Evolutionary conservation across 1,140 invertebrate genomes (phyloP), one percentile per base, ranked within the genome.

Genomic region (Lasioglossum baleicum): DNA sequence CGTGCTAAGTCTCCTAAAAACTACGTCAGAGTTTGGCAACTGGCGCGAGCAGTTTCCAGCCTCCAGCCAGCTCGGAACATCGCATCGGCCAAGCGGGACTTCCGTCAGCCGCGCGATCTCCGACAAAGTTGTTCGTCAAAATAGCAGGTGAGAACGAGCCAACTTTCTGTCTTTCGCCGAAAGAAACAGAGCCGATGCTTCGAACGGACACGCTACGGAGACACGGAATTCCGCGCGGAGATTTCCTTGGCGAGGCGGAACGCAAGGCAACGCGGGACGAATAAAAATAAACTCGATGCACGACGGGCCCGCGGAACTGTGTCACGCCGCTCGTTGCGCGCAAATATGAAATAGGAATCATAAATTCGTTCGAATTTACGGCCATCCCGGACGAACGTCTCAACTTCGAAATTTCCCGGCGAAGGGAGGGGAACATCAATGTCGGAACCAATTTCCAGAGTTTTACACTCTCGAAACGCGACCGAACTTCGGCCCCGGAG

Each of bases 361-460:
- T 73, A 78, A 78, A 78, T 78, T 78, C 68, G 68, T 64, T 78
- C 68, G 69, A 78, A 78, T 78, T 78, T 78, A 78, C 48, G 60
- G 61, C 13, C 26, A 22, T 35, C 48, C 15, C 61, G 69, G 68
- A 78, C 76, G 64, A 78, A 58, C 65, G 76, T 78, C 61, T 78
- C 67, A 73, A 72, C 56, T 65, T 56, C 35, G 76, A 26, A 42
- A 72, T 51, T 65, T 35, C 31, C 76, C 7, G n/a, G 1, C 13
- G 31, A 20, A 48, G 10, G 2, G 13, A 31, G 26, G 48, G n/a
- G 69, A 51, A 22, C 42, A 67, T 77, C 75, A 71, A 72, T 69
- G 76, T 72, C 76, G 44, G 35, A 78, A 78, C 48, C 76, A 78
- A 78, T 78, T 72, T 65, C 61, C 69, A 7, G 71, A 78, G 69